Evolutionary conservation across 2,797 vertebrate species (phyloP).

Genomic region (Squalus acanthias): DNA sequence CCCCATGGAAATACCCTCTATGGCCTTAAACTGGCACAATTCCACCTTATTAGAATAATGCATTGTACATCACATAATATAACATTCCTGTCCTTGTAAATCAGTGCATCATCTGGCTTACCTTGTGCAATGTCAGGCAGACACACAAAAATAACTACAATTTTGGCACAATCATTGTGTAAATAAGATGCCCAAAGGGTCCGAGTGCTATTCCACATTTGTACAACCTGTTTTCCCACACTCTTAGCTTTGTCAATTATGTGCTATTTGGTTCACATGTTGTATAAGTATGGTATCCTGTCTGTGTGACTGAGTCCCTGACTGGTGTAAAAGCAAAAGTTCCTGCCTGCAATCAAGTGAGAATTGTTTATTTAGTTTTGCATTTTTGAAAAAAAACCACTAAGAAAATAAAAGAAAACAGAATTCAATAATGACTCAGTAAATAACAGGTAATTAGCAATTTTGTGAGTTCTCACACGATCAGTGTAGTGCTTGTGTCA

Average conservation of each 20-base stretch:
- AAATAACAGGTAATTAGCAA: constrained; percentile 22
- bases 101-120: no score
- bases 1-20: background rate
- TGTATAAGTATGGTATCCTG: background rate
- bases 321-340: background rate
- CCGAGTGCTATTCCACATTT: background rate
- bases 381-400: background rate
- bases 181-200: no score
- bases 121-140: no score
- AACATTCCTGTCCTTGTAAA: no score
- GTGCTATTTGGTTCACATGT: background rate
- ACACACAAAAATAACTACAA: no score
- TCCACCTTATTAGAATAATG: no score
- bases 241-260: background rate
- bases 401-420: constrained; percentile 15
- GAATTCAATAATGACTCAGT: constrained; percentile 21
- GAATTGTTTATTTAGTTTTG: constrained; percentile 9
- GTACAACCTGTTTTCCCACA: background rate
- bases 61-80: no score
- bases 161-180: no score
- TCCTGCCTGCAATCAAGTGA: background rate
- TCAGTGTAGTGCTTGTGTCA: constrained; percentile 9
- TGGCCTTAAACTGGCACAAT: no score
- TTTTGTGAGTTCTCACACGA: background rate
- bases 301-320: background rate